Conservation (phyloP, 2,797 vertebrate species). For the Acipenser ruthenus region DNA sequence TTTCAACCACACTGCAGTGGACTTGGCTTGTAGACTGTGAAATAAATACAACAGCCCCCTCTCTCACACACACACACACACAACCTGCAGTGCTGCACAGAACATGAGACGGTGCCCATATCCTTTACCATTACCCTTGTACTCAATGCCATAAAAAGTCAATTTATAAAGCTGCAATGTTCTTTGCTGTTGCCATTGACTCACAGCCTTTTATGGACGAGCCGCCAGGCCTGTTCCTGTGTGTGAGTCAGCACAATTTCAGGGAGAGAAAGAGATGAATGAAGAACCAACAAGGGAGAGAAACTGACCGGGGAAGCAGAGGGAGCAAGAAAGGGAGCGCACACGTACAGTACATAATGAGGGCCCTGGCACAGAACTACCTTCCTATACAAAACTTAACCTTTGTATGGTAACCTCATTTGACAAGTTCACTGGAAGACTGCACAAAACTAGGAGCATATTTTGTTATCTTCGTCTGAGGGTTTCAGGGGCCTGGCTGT, state of each 20-base stretch:
- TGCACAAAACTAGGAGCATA: too few relatives aligned
- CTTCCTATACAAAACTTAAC: slow-evolving; percentile 8
- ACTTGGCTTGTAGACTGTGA: too few relatives aligned
- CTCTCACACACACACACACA: too few relatives aligned
- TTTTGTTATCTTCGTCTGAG: too few relatives aligned
- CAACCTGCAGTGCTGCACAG: too few relatives aligned
- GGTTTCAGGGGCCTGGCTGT: too few relatives aligned
- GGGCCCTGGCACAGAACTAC: slow-evolving; percentile 31
- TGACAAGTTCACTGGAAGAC: too few relatives aligned
- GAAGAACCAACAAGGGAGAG: background rate
- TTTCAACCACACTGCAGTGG: too few relatives aligned
- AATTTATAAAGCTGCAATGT: slow-evolving; percentile 11
- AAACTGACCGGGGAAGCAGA: slow-evolving; percentile 6
- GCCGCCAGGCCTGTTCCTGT: slow-evolving; percentile 14
- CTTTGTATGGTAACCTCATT: too few relatives aligned
- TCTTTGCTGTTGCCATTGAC: slow-evolving; percentile 11
- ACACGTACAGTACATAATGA: slow-evolving; percentile 26
- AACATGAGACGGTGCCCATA: too few relatives aligned
- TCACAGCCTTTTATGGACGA: slow-evolving; percentile 13
- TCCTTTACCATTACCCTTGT: slow-evolving; percentile 1
- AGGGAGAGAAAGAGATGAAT: too few relatives aligned
- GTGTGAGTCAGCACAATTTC: slow-evolving; percentile 22
- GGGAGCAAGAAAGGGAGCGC: slow-evolving; percentile 17
- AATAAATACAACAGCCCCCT: too few relatives aligned
- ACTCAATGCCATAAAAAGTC: slow-evolving; percentile 19